phyloP scores from a whole-genome alignment of 2,888 invertebrate genomes.

The Arenicola marina region DNA sequence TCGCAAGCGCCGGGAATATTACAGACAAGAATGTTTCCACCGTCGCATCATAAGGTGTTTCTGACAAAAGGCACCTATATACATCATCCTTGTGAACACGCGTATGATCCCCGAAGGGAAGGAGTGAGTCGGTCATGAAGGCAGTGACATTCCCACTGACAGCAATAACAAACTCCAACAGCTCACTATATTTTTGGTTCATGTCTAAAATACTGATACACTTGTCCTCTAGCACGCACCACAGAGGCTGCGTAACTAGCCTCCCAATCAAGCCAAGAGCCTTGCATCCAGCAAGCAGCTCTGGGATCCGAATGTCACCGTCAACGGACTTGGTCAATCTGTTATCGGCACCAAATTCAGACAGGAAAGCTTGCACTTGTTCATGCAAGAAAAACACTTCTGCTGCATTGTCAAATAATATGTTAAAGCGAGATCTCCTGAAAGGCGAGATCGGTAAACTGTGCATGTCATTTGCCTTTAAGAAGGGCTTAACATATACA shows the following conservation, averaged over 20 bases:
- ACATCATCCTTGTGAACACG: neutral
- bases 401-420: neutral
- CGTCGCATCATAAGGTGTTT: neutral
- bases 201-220: neutral
- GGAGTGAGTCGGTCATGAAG: neutral
- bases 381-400: neutral
- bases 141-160: neutral
- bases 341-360: neutral
- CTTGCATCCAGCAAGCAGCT: slow-evolving; percentile 30
- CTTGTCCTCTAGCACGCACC: slow-evolving; percentile 4
- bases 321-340: slow-evolving; percentile 8
- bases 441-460: neutral
- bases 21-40: neutral
- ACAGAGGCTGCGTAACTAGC: slow-evolving; percentile 5
- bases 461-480: neutral
- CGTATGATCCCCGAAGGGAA: slow-evolving; percentile 5
- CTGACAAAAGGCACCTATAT: neutral
- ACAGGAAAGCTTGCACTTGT: slow-evolving; percentile 1
- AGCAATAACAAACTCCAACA: neutral
- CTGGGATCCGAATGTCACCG: slow-evolving; percentile 27
- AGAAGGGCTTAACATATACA: neutral
- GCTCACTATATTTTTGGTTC: neutral
- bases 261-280: slow-evolving; percentile 30
- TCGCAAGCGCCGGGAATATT: slow-evolving; percentile 7
- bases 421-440: slow-evolving; percentile 5